Base-by-base conservation (phyloP, 92 coral and sea anemone genomes). In the Parazoanthus swiftii region DNA sequence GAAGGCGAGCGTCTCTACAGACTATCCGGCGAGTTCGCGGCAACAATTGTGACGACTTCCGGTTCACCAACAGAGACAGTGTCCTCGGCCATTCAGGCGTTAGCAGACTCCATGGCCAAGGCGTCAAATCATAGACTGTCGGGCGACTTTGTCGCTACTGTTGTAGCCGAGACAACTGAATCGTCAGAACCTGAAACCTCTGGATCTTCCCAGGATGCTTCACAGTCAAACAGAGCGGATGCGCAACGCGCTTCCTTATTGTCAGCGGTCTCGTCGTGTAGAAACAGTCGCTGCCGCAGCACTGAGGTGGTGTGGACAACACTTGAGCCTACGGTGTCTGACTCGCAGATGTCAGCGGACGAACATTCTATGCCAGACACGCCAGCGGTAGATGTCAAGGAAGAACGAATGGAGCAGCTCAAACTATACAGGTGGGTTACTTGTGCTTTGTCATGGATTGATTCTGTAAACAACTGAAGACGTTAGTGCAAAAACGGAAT, bases 261-360 rank as follows among this genome's bases (percentile, higher is more conserved):
- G 23, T 88, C 89, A 81, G 89, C 93, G 37, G 93, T 93, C 43
- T 88, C 94, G 9, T 87, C 92, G 50, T 85, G 91, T 65, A 88
- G 91, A 23, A 86, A 78, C 78, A 76, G 91, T 8, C 77, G 85
- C 42, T 80, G 90, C 43, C 92, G 90, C 16, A 93, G 95, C 77
- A 92, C 92, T 11, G 93, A 94, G 85, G 92, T 90, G 8, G 98
- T 95, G 16, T 95, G 98, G 98, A 92, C 94, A 42, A 80, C 91
- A 80, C 83, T 89, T 77, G 98, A 93, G 91, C 95, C 98, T 76
- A 88, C 91, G 86, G 90, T 91, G 85, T 90, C 96, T 46, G 85
- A 91, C 75, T 93, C 93, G 29, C 94, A 92, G 77, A 76, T 90
- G 93, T 93, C 95, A 90, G 91, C 96, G 81, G 96, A 93, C 87